Evolutionary conservation across 2,888 invertebrate genomes (phyloP), one percentile per base, ranked within the genome.

Genomic region (Mythimna impura): DNA sequence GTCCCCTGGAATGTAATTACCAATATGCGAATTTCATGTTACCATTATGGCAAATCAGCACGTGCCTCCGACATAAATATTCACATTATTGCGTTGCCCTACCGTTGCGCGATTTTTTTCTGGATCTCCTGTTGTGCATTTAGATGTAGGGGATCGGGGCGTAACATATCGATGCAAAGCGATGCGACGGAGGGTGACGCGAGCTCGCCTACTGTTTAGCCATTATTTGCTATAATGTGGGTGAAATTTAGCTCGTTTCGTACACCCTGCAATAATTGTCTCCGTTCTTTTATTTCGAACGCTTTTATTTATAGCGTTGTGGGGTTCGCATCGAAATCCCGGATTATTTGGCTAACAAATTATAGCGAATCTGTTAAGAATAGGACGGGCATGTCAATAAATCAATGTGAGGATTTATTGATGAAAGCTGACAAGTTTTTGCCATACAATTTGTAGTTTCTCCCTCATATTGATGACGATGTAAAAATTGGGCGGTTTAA

Each of bases 291-390:
- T 94, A 94, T 94, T 91, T 85, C 86, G 85, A 90, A 87, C 86
- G 88, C 82, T 90, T 91, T 91, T 90, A 91, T 91, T 91, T 89
- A 90, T 90, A 86, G 85, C 88, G 85, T 80, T 76, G 86, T 87
- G 88, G 91, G 90, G 89, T 87, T 77, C 86, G 92, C 94, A 94
- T 91, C 92, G 84, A 93, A 95, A 95, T 93, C 94, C 94, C 89
- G 95, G 95, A 96, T 96, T 96, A 96, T 96, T 96, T 96, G 94
- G 95, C 94, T 96, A 95, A 96, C 96, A 96, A 96, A 96, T 96
- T 96, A 95, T 93, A 92, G 92, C 89, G 94, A 94, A 94, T 95
- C 94, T 93, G 94, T 91, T 92, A 89, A 93, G 94, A 95, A 94
- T 94, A 93, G 93, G 93, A 94, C 92, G 92, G 89, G 91, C 92